Percentiles rank a stretch among this genome's conserved stretches.
phyloP scores from a whole-genome alignment of 2,797 vertebrate species.

The Garrulus glandarius region DNA sequence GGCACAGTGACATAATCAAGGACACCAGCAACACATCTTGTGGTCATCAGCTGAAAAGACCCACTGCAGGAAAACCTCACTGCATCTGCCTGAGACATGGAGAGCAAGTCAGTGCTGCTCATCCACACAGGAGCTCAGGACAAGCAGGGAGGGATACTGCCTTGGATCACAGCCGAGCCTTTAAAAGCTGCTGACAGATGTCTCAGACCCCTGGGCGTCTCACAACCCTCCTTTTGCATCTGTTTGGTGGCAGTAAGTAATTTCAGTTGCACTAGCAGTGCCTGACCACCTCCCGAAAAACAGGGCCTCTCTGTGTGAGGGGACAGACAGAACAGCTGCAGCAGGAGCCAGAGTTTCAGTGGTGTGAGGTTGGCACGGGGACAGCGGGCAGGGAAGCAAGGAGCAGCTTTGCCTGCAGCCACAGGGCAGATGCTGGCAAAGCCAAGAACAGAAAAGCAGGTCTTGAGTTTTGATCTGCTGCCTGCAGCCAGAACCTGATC shows the following conservation, averaged over 20 bases:
- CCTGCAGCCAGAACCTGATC: neutral
- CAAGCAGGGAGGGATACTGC: neutral
- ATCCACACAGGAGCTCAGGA: accelerated
- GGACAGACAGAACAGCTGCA: neutral
- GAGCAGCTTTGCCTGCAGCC: neutral
- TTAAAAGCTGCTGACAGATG: neutral
- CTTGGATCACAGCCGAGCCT: neutral
- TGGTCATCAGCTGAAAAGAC: neutral
- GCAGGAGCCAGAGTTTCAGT: neutral
- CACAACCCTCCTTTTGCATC: neutral
- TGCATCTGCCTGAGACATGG: neutral
- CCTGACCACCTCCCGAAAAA: neutral
- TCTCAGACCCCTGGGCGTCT: neutral
- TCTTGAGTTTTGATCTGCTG: neutral
- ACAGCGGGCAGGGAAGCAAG: neutral
- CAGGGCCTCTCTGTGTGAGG: neutral
- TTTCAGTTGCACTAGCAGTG: neutral
- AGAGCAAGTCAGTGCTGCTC: neutral
- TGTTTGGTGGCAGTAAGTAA: neutral
- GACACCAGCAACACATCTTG: neutral
- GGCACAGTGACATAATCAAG: neutral
- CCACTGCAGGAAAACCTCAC: neutral
- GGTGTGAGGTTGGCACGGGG: neutral
- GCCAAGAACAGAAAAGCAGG: neutral
- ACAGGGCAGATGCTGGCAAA: neutral